Percentiles rank a stretch among this genome's conserved stretches.
These are phyloP conservation scores for Gallinago nigripennis DNA, from an alignment of 2,797 vertebrate genomes.

Conservation along the genomic window DNA sequence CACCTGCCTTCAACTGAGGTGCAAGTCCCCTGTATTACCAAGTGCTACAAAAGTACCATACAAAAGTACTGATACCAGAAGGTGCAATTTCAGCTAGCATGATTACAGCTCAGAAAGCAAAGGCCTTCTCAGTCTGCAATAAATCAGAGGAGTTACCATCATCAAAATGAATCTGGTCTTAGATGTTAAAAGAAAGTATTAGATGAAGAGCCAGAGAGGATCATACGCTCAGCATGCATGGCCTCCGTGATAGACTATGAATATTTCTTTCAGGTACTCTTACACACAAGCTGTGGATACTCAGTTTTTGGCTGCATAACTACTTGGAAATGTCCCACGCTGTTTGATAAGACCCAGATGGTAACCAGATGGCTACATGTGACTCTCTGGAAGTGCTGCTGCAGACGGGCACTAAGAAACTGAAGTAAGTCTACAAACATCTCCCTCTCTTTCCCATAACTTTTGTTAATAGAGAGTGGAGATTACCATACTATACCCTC, in stretches of 20 bases:
- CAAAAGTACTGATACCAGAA: background rate
- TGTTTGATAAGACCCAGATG: conserved; percentile 51
- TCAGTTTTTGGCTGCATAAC: conserved; percentile 11
- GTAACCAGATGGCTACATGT: conserved; percentile 57
- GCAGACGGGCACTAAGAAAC: background rate
- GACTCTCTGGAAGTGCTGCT: conserved; percentile 26
- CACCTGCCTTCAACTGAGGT: background rate
- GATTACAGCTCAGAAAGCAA: background rate
- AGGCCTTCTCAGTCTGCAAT: background rate
- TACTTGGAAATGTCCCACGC: conserved; percentile 26
- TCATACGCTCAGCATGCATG: background rate
- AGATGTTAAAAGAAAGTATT: background rate
- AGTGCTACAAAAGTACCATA: background rate
- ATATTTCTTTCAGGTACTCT: conserved; percentile 30
- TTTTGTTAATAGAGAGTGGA: background rate
- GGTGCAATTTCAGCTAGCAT: background rate
- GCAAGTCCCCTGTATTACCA: background rate
- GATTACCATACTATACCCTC: background rate
- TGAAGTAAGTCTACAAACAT: background rate
- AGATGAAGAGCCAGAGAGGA: background rate
- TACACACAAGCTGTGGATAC: background rate
- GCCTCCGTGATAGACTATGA: background rate
- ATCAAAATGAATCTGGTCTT: background rate
- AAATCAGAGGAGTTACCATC: background rate
- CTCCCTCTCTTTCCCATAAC: background rate